Evolutionary conservation across 2,797 vertebrate species (phyloP).

Genomic region (Brachymystax lenok): DNA sequence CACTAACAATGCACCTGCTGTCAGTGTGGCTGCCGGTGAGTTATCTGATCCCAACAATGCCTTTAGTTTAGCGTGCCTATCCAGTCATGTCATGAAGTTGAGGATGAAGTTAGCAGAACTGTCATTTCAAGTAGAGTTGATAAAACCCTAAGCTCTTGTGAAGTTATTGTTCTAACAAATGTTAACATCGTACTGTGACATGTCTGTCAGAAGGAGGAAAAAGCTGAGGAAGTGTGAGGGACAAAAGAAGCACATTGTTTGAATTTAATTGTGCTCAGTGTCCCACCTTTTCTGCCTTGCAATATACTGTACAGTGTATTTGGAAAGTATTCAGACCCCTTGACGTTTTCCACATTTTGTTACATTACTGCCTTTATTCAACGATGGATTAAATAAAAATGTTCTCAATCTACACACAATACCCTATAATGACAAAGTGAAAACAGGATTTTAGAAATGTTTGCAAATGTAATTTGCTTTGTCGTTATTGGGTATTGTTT

Average conservation of each 20-base stretch:
- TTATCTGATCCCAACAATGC: not conserved
- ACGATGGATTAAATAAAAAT: too few relatives aligned
- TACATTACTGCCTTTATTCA: too few relatives aligned
- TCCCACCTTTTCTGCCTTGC: not conserved
- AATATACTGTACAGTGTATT: too few relatives aligned
- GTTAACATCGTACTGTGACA: not conserved
- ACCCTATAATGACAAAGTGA: too few relatives aligned
- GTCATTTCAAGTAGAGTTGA: not conserved
- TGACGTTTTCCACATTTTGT: too few relatives aligned
- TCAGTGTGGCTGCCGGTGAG: conserved; percentile 63
- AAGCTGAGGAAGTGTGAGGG: not conserved
- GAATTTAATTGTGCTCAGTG: not conserved
- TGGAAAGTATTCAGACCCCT: too few relatives aligned
- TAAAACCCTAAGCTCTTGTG: not conserved
- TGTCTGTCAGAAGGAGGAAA: not conserved
- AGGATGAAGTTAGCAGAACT: not conserved
- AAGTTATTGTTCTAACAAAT: not conserved
- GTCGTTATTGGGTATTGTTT: too few relatives aligned
- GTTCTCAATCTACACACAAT: too few relatives aligned
- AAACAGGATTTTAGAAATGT: too few relatives aligned
- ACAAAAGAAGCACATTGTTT: not conserved
- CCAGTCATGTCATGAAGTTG: not conserved
- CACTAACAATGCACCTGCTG: conserved; percentile 41
- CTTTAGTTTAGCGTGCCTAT: not conserved
- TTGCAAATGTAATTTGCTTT: too few relatives aligned